These are phyloP conservation scores for Anolis apletophallus DNA, from an alignment of 2,797 vertebrate genomes.

Conservation along the genomic window DNA sequence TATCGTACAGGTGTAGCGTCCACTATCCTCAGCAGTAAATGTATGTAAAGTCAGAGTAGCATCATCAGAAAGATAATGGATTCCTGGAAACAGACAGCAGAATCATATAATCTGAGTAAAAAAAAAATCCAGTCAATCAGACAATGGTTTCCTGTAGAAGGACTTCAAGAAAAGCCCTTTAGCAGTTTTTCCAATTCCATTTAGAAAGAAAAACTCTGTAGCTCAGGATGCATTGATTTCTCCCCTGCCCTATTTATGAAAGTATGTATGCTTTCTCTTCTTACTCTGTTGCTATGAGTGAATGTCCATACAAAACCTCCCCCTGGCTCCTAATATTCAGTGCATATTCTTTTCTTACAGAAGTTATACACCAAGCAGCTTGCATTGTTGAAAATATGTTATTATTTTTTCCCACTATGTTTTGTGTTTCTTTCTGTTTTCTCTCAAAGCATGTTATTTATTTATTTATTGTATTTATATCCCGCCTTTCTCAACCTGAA, in stretches of 20 bases:
- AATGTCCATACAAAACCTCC: not conserved
- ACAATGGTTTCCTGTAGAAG: not conserved
- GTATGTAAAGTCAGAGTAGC: conserved; percentile 12
- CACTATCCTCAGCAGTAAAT: conserved; percentile 20
- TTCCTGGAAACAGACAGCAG: conserved; percentile 1
- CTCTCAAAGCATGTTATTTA: too few species aligned
- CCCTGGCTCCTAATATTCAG: not conserved
- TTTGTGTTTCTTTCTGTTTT: not conserved
- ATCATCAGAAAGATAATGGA: not conserved
- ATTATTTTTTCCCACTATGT: not conserved
- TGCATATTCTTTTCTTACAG: not conserved
- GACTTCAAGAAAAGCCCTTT: not conserved
- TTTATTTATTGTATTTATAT: too few species aligned
- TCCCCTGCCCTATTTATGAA: not conserved
- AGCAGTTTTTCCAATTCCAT: not conserved
- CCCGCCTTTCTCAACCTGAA: too few species aligned
- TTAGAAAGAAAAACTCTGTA: not conserved
- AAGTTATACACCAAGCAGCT: not conserved
- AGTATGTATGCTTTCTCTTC: not conserved
- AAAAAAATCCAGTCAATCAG: not conserved
- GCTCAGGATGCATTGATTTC: not conserved
- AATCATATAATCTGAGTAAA: not conserved
- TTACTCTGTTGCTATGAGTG: not conserved
- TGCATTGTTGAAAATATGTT: not conserved
- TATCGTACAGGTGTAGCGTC: not conserved